Evolutionary conservation across 2,113 vertebrate genomes (phyloP).

Genomic region (Notarius lentiginosus): DNA sequence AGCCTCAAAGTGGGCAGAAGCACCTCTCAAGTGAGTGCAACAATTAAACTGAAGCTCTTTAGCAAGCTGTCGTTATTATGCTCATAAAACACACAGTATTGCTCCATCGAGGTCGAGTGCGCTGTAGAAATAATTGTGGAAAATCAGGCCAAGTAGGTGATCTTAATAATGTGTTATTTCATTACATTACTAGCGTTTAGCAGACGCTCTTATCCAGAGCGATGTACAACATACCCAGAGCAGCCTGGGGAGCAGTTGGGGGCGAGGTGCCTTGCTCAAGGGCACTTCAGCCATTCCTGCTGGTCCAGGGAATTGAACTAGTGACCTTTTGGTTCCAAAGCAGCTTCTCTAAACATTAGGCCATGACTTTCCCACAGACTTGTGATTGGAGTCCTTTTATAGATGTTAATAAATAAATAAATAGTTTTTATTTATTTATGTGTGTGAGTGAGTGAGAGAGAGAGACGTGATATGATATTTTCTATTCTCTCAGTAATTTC

Average conservation of each 20-base stretch:
- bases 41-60: slow-evolving; percentile 46
- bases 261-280: no score
- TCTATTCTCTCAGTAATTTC: background rate
- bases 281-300: no score
- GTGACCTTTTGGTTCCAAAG: no score
- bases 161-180: background rate
- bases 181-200: no score
- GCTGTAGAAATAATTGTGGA: background rate
- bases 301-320: no score
- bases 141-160: background rate
- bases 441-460: background rate
- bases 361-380: no score
- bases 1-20: slow-evolving; percentile 33
- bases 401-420: background rate
- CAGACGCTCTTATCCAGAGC: no score
- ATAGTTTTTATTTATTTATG: background rate
- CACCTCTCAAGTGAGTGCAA: slow-evolving; percentile 10
- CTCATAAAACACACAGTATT: slow-evolving; percentile 34
- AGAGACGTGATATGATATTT: background rate
- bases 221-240: no score
- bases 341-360: no score
- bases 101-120: slow-evolving; percentile 22
- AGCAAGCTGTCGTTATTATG: slow-evolving; percentile 41
- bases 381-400: background rate
- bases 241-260: no score